Evolutionary conservation across 2,797 vertebrate genomes (phyloP), one percentile per base, ranked within the genome.

Genomic region (Chaetophractus vellerosus): DNA sequence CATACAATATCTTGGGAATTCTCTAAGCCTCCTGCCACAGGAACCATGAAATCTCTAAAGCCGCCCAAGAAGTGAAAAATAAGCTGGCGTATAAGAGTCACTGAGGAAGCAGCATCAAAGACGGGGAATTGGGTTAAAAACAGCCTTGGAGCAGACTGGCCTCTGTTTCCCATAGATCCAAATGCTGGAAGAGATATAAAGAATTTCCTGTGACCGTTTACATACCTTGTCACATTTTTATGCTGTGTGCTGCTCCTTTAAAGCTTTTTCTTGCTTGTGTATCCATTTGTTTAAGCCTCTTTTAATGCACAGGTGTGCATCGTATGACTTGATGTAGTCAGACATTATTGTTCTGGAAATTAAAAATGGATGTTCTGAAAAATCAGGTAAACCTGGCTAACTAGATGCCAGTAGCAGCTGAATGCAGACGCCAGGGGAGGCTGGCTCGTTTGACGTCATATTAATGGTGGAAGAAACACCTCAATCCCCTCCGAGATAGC

Each of bases 11-110:
- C 79, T 91, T 7, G 1, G 50, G 48, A 83, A 72, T 79, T 69
- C 79, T 75, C 79, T 91, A 93, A 95, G 86, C 88, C 85, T 64
- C 23, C 78, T 0, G 0, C 21, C 55, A 52, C 38, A 33, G 83
- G 41, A 91, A 63, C 79, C 36, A 11, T 90, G 86, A 95, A 95
- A 95, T 95, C 79, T 82, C 81, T 89, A 88, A 96, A 93, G 93
- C 79, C 38, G 12, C 72, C 64, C 36, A 0, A n/a, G 45, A 66
- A 93, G 11, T 80, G 55, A 92, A 93, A 93, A 92, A 85, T 84
- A 94, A 90, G 68, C 68, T 72, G 21, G 36, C 28, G 45, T n/a
- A 12, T 33, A 28, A 75, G 45, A 36, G 82, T 76, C 69, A 18
- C 14, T 88, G 36, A 81, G 59, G 61, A 55, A 14, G 50, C 57